Conservation (phyloP, 2,888 invertebrate genomes). For the Corythucha ciliata region DNA sequence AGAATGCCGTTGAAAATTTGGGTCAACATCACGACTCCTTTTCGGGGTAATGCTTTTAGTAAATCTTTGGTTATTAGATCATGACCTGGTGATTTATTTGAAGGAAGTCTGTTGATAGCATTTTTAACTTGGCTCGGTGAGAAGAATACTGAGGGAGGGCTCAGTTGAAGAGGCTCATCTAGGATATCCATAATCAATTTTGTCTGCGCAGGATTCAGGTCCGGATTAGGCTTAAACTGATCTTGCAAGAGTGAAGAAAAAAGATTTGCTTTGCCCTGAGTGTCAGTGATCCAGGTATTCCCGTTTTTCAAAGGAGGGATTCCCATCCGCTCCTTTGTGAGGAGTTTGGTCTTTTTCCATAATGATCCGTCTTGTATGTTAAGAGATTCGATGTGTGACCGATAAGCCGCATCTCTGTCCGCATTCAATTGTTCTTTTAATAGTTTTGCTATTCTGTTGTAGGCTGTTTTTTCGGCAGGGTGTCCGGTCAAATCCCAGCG, state of each 20-base stretch:
- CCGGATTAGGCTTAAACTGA: not conserved
- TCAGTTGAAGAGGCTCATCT: no score
- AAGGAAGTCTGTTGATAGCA: not conserved
- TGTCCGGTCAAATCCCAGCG: not conserved
- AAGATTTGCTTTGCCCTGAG: not conserved
- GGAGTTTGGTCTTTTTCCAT: not conserved
- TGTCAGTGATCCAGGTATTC: not conserved
- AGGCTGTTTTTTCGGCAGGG: not conserved
- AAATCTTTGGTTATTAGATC: not conserved
- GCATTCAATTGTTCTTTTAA: not conserved
- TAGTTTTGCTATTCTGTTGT: not conserved
- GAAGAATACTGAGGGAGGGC: not conserved
- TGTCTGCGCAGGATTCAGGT: no score
- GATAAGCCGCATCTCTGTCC: not conserved
- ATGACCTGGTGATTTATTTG: not conserved
- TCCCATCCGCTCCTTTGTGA: not conserved
- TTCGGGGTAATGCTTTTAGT: not conserved
- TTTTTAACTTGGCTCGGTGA: not conserved
- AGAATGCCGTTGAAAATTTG: not conserved
- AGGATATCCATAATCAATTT: no score
- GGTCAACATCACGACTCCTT: not conserved
- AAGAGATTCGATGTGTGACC: not conserved
- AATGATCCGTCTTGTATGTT: not conserved
- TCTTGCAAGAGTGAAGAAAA: not conserved
- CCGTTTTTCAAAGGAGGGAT: not conserved